Base-by-base conservation (phyloP, 1,140 invertebrate species). In the Frieseomelitta varia region DNA sequence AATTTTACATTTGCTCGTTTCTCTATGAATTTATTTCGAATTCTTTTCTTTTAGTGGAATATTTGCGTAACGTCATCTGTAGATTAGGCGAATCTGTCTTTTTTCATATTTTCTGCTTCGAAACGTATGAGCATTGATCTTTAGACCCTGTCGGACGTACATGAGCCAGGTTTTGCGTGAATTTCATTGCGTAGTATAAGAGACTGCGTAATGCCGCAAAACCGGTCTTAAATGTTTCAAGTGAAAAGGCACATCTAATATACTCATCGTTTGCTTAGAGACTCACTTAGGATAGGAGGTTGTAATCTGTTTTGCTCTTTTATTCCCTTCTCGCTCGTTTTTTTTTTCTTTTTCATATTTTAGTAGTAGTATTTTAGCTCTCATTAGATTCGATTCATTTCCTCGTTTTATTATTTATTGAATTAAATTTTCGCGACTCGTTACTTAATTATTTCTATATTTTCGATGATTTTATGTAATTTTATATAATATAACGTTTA, bases 221-320 rank as follows among this genome's bases (percentile, higher is more conserved):
- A 84, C 55, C 77, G n/a, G 85, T 82, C 76, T 80, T 75, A 85
- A 24, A 91, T 91, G 89, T 86, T 88, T 89, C 63, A 19, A 76
- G 79, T 84, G 87, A 90, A 92, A 90, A 34, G 55, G 27, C 56
- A 55, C 17, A 81, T 51, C 24, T 39, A 83, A 79, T n/a, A 79
- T n/a, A n/a, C 34, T 67, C 21, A 67, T 79, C 51, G 61, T 67
- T 17, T 53, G 74, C 21, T 73, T 65, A 55, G n/a, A 10, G 53
- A 76, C 76, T 47, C 11, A 4, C 15, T 11, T n/a, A 72, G 4
- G 15, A 47, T 47, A 21, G 34, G 8, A 58, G 34, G 30, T 24
- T 58, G 19, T 24, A 4, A 15, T 21, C 1, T 74, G 0, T 17
- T 3, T 67, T 67, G 6, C 15, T 63, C 12, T 27, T 65, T 65